Conservation (phyloP, 2,888 invertebrate genomes). For the Dione juno region DNA sequence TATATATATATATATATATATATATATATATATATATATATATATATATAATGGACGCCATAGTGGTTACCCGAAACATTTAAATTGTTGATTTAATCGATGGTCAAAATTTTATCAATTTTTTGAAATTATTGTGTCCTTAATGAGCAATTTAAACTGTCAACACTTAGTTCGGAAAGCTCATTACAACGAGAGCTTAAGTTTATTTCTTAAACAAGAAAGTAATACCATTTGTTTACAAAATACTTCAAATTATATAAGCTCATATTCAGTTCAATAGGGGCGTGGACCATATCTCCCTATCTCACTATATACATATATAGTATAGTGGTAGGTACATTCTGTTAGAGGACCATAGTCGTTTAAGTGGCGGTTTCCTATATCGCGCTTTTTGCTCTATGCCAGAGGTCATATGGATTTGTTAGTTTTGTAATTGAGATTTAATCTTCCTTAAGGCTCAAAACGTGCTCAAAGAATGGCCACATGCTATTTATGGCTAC, state of each 20-base stretch:
- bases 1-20: too few species aligned
- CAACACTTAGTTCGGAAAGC: neutral
- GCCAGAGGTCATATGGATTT: neutral
- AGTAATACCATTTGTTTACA: neutral
- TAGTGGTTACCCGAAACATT: too few species aligned
- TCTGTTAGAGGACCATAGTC: neutral
- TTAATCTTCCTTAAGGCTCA: neutral
- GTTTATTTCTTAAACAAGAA: neutral
- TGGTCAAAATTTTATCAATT: too few species aligned
- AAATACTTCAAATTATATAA: neutral
- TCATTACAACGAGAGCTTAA: neutral
- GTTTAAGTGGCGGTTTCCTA: slow-evolving; percentile 9
- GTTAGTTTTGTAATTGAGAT: neutral
- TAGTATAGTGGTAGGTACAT: neutral
- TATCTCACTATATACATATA: too few species aligned
- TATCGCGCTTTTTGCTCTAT: neutral
- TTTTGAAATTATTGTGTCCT: too few species aligned
- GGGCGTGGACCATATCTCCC: slow-evolving; percentile 9
- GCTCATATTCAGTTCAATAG: neutral
- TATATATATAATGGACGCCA: too few species aligned
- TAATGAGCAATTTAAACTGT: too few species aligned
- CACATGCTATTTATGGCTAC: neutral
- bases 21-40: too few species aligned
- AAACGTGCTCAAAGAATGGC: neutral
- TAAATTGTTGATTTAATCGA: too few species aligned